A percentile compares a stretch with the other conserved stretches of the same genome.
phyloP scores from a whole-genome alignment of 1,140 invertebrate genomes.

The Drosophila repleta region DNA sequence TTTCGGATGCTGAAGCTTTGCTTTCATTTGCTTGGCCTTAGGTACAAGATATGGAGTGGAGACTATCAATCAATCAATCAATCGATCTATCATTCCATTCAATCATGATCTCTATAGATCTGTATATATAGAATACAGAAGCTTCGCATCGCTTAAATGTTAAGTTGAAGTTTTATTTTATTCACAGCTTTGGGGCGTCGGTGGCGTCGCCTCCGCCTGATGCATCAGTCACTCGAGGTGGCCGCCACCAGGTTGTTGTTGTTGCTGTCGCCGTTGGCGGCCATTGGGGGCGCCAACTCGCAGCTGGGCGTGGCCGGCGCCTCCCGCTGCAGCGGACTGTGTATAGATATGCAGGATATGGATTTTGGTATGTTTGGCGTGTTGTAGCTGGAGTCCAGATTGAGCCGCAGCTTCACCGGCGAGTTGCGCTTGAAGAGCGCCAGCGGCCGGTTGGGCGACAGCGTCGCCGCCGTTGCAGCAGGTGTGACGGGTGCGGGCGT shows the following conservation, averaged over 20 bases:
- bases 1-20: conserved; percentile 18
- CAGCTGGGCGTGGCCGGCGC: conserved; percentile 65
- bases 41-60: conserved; percentile 51
- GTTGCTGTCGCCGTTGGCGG: conserved; percentile 10
- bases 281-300: conserved; percentile 39
- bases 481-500: not conserved
- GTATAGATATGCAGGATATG: conserved; percentile 75
- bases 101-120: conserved; percentile 33
- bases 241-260: conserved; percentile 43
- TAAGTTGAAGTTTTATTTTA: conserved; percentile 40
- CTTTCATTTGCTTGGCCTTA: conserved; percentile 35
- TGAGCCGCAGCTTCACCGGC: conserved; percentile 75
- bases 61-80: not conserved
- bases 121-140: conserved; percentile 41
- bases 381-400: conserved; percentile 71
- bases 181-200: conserved; percentile 66
- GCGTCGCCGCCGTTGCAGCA: conserved; percentile 18
- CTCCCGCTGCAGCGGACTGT: conserved; percentile 47
- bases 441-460: conserved; percentile 65
- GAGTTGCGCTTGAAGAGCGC: conserved; percentile 75
- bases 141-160: conserved; percentile 53
- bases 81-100: conserved; percentile 9
- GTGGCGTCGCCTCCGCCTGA: conserved; percentile 15
- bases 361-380: conserved; percentile 69
- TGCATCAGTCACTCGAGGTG: conserved; percentile 55